Conservation (phyloP, 2,888 invertebrate genomes). For the Sepioteuthis lessoniana region DNA sequence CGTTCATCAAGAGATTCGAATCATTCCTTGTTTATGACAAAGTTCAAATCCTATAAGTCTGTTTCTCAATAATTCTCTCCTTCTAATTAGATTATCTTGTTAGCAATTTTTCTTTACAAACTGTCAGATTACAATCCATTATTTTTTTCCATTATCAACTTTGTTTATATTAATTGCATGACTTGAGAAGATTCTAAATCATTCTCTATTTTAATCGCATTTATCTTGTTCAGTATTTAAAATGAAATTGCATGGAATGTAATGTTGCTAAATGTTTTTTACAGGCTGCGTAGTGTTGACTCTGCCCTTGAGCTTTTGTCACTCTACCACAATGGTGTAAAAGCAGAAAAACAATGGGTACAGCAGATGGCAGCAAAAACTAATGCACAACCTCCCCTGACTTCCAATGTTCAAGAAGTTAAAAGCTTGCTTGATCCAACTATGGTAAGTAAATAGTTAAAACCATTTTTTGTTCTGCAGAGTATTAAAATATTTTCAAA, state of each 20-base stretch:
- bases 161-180: background rate
- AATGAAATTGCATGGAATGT: background rate
- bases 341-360: slow-evolving; percentile 91
- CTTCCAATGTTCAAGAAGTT: slow-evolving; percentile 81
- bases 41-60: no score
- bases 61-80: no score
- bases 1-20: no score
- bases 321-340: slow-evolving; percentile 90
- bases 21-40: no score
- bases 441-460: slow-evolving; percentile 79
- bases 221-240: no score
- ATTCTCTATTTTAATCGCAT: background rate
- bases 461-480: background rate
- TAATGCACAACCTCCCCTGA: slow-evolving; percentile 73
- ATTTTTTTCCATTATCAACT: no score
- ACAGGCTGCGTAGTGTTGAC: slow-evolving; percentile 90
- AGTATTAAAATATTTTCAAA: no score
- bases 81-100: no score
- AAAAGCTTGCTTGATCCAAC: slow-evolving; percentile 84
- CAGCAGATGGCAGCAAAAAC: slow-evolving; percentile 74
- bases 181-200: background rate
- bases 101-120: no score
- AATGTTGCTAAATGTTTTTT: slow-evolving; percentile 52
- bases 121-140: no score
- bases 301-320: slow-evolving; percentile 91